These are phyloP conservation scores for Calidris pugnax DNA, from an alignment of 2,113 vertebrate species.

Conservation along the genomic window DNA sequence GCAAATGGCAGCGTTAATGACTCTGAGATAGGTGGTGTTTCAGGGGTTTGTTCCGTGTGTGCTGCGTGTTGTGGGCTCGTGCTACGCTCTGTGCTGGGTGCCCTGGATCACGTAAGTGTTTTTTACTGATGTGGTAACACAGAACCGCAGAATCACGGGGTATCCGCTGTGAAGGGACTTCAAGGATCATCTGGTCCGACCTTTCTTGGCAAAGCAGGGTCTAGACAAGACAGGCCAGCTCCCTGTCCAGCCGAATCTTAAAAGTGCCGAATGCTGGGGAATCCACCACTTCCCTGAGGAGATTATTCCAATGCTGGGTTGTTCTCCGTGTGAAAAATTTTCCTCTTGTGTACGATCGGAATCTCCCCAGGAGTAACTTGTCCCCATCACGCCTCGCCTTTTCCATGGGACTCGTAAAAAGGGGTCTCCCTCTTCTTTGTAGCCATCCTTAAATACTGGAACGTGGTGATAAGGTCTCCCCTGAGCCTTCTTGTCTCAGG, in stretches of 20 bases:
- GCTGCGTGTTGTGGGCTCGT: rapidly evolving
- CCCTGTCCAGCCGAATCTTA: background rate
- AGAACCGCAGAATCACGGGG: background rate
- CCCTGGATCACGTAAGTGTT: too few species aligned
- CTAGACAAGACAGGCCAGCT: background rate
- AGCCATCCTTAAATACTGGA: background rate
- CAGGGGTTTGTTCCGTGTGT: background rate
- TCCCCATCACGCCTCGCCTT: background rate
- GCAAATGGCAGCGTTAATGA: background rate
- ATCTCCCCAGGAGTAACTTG: background rate
- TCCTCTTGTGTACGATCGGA: background rate
- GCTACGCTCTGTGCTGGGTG: rapidly evolving
- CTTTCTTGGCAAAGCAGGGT: background rate
- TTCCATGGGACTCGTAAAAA: background rate
- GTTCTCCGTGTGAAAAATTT: background rate
- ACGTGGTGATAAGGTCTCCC: background rate
- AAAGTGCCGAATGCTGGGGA: background rate
- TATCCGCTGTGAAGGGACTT: background rate
- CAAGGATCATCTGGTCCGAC: background rate
- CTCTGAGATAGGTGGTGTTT: background rate
- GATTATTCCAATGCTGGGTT: background rate
- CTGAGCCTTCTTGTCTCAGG: background rate
- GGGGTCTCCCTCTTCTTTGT: background rate
- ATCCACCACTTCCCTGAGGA: background rate
- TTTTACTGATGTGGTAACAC: background rate